phyloP scores from a whole-genome alignment of 2,888 invertebrate species.

The Byasa hedistus region DNA sequence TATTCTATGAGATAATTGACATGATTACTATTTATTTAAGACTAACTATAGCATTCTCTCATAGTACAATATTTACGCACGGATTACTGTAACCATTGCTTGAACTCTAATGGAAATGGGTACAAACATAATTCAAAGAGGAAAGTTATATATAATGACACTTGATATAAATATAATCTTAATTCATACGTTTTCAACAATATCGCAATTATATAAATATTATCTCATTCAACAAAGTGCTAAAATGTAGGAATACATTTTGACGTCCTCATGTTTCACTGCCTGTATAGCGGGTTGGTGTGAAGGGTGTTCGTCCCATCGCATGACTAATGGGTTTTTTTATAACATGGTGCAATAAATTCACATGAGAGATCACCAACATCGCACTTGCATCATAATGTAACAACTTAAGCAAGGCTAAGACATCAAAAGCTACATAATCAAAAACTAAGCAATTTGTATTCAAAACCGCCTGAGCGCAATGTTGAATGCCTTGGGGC shows the following conservation, averaged over 20 bases:
- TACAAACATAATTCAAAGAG: background rate
- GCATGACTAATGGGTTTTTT: constrained; percentile 56
- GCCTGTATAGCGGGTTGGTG: constrained; percentile 45
- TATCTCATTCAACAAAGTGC: background rate
- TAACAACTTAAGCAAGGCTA: constrained; percentile 36
- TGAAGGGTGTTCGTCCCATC: constrained; percentile 42
- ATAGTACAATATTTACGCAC: background rate
- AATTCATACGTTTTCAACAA: background rate
- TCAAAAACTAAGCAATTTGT: constrained; percentile 26
- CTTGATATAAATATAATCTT: background rate
- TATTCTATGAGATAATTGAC: constrained; percentile 11
- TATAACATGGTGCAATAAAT: constrained; percentile 57
- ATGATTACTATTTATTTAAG: constrained; percentile 19
- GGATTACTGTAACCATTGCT: background rate
- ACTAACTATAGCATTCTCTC: constrained; percentile 1
- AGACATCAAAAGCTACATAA: constrained; percentile 2
- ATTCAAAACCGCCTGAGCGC: constrained; percentile 13
- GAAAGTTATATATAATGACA: background rate
- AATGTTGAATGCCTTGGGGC: constrained; percentile 24
- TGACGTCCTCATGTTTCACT: no score
- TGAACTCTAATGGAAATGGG: background rate
- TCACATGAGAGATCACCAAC: constrained; percentile 34
- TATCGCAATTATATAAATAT: background rate
- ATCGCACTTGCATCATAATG: constrained; percentile 36
- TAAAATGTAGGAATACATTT: no score